A percentile compares a stretch with the other conserved stretches of the same genome.
Conservation (phyloP, 1,140 invertebrate species). For the Drosophila sp. region DNA sequence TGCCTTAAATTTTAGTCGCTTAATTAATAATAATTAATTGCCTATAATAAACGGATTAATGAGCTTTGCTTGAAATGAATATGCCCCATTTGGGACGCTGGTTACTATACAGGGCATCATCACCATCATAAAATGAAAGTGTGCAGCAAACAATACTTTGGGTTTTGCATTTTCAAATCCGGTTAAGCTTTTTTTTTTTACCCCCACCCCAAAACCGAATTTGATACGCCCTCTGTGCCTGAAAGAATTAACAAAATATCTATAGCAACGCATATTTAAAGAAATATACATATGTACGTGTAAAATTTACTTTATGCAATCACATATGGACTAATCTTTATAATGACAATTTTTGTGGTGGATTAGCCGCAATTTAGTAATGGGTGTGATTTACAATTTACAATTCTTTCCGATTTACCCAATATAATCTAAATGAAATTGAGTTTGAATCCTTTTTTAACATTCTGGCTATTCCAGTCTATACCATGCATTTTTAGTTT, state of each 20-base stretch:
- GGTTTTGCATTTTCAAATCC: conserved; percentile 6
- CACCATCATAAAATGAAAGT: background rate
- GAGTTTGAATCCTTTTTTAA: background rate
- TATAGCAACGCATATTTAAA: background rate
- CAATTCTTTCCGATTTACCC: background rate
- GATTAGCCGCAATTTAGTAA: background rate
- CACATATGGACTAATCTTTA: no score
- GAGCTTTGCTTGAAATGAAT: background rate
- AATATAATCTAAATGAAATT: background rate
- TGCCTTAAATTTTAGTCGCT: no score
- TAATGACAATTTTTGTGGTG: background rate
- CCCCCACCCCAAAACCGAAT: background rate
- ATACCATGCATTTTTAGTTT: no score
- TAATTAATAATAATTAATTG: no score
- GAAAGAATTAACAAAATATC: background rate
- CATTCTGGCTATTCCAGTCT: no score
- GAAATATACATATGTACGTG: no score
- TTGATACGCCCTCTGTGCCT: background rate
- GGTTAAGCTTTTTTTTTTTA: background rate
- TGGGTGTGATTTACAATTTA: background rate
- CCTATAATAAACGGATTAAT: no score
- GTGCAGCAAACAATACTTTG: background rate
- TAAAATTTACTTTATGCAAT: no score
- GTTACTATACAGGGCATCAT: background rate
- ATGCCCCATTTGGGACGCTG: background rate